Evolutionary conservation across 2,113 vertebrate genomes (phyloP), one percentile per base, ranked within the genome.

Genomic region (Alethe diademata): DNA sequence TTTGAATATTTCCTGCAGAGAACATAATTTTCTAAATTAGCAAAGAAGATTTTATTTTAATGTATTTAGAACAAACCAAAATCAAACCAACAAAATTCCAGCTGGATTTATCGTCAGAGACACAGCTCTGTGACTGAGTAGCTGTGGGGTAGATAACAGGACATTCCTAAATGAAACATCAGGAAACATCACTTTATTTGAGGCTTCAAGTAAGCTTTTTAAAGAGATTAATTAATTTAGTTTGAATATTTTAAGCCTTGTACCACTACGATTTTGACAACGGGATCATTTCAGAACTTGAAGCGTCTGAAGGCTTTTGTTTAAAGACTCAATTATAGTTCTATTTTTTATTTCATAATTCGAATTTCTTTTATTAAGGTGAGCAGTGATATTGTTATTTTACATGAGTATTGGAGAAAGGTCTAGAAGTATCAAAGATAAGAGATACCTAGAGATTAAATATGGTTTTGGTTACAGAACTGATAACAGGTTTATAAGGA

Each of bases 1-100:
- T 93, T 95, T 95, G 38, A 91, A 90, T 88, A 78, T 74, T 85
- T 95, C 87, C 94, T 95, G 62, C 86, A 93, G 91, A 93, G 86
- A 96, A 64, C 42, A 94, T 80, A 0, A 86, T 94, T 92, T 95
- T 83, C 72, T 96, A 83, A 94, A 90, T 93, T 90, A 90, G 19
- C 36, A 91, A 74, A 72, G 82, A 73, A 64, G 12, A 20, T 51
- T 76, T 86, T 74, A 38, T 66, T 88, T 92, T 60, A 79, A 90
- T 85, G 3, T 73, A 85, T 85, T 88, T 58, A 65, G 33, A 89
- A 61, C 6, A 88, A 94, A 66, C 19, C 67, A 72, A 95, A 66
- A 28, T 19, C 15, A 88, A 74, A 58, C 23, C 23, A 80, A 71
- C 11, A 80, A 86, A 88, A 93, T 65, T 90, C 64, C 42, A 76